Conservation (phyloP, 64 coral and sea anemone genomes). For the Hydrozoanthus tunicans region DNA sequence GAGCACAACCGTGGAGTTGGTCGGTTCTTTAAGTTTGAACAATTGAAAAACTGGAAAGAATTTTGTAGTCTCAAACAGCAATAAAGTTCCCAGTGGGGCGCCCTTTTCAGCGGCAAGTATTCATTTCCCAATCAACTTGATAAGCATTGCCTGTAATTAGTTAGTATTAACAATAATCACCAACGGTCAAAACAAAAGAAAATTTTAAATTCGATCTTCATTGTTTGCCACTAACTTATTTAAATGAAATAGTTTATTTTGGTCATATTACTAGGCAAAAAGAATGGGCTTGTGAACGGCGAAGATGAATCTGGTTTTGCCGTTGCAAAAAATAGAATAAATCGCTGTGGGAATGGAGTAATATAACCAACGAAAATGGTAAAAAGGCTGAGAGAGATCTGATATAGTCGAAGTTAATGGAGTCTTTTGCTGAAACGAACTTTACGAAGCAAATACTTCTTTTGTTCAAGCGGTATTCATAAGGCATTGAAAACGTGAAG, state of each 20-base stretch:
- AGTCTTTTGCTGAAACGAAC: not conserved
- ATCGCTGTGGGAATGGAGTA: not conserved
- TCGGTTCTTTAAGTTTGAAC: slow-evolving; percentile 13
- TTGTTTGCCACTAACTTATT: slow-evolving; percentile 51
- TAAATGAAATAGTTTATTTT: slow-evolving; percentile 58
- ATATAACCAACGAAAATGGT: not conserved
- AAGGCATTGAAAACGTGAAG: not conserved
- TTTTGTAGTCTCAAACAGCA: slow-evolving; percentile 51
- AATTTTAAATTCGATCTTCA: slow-evolving; percentile 38
- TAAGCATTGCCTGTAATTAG: slow-evolving; percentile 64
- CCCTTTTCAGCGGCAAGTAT: slow-evolving; percentile 55
- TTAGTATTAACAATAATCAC: slow-evolving; percentile 68
- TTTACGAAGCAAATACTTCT: not conserved
- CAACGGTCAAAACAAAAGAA: slow-evolving; percentile 56
- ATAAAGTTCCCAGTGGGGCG: slow-evolving; percentile 59
- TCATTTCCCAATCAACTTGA: slow-evolving; percentile 63
- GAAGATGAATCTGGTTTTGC: slow-evolving; percentile 20
- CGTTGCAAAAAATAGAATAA: not conserved
- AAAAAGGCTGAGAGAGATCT: not conserved
- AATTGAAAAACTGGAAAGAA: slow-evolving; percentile 52
- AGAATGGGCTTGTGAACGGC: slow-evolving; percentile 4
- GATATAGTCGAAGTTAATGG: not conserved
- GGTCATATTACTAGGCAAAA: slow-evolving; percentile 3
- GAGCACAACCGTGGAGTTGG: slow-evolving; percentile 9
- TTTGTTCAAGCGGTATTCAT: slow-evolving; percentile 35